Percentiles rank a stretch among this genome's conserved stretches.
Conservation (phyloP, 2,888 invertebrate genomes). For the Agelastica alni region DNA sequence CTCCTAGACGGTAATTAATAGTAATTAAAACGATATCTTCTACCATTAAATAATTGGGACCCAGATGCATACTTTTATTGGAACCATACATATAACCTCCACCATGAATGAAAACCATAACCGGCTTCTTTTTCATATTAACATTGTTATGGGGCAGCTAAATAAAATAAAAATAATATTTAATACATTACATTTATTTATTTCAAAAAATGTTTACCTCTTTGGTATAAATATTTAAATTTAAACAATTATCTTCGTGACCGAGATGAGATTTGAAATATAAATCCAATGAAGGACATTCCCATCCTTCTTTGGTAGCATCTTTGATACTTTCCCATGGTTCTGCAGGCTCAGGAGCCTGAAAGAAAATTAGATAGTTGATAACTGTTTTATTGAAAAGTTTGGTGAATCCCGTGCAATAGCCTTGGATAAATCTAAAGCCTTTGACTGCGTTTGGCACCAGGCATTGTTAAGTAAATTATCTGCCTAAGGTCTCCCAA, state of each 20-base stretch:
- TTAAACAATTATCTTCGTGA: conserved; percentile 60
- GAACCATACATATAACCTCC: conserved; percentile 53
- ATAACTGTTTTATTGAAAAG: no score
- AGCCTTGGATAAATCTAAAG: no score
- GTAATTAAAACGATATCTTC: conserved; percentile 52
- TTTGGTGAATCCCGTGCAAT: no score
- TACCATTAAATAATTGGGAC: conserved; percentile 52
- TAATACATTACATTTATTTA: neutral
- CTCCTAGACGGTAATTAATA: conserved; percentile 53
- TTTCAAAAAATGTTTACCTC: conserved; percentile 39
- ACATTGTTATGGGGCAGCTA: conserved; percentile 28
- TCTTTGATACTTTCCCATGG: conserved; percentile 51
- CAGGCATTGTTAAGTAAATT: no score
- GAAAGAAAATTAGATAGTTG: no score
- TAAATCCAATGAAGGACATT: conserved; percentile 45
- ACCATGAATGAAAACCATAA: conserved; percentile 57
- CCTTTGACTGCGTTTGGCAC: no score
- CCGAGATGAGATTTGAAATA: conserved; percentile 54
- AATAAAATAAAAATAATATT: conserved; percentile 10
- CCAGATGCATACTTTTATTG: conserved; percentile 47
- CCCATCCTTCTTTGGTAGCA: conserved; percentile 49
- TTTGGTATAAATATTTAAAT: conserved; percentile 58
- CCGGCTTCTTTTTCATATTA: conserved; percentile 44
- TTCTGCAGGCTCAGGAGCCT: conserved; percentile 53
- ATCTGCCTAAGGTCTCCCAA: no score